Evolutionary conservation across 2,797 vertebrate genomes (phyloP).

Genomic region (Otolemur crassicaudatus): DNA sequence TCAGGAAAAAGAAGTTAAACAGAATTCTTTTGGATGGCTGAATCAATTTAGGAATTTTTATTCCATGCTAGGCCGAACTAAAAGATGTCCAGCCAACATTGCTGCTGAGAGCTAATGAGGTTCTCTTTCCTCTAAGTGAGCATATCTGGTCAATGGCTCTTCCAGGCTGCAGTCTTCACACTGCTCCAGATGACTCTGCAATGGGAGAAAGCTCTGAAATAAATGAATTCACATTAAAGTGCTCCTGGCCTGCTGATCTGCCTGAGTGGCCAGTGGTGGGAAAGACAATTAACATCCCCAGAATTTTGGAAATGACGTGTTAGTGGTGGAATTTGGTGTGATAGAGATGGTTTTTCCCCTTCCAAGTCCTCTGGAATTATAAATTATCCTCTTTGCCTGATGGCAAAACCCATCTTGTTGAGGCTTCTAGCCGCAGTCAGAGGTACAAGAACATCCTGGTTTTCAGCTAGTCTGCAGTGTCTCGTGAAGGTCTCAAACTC

Average conservation of each 20-base stretch:
- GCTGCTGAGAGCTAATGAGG: neutral
- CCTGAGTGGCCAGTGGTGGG: neutral
- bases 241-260: neutral
- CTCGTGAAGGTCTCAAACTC: neutral
- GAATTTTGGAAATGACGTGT: conserved; percentile 24
- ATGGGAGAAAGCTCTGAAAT: neutral
- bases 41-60: conserved; percentile 23
- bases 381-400: neutral
- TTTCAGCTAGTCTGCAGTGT: neutral
- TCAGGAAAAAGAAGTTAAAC: neutral
- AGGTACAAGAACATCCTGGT: neutral
- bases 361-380: neutral
- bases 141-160: neutral
- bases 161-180: neutral
- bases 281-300: neutral
- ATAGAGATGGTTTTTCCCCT: neutral
- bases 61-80: neutral
- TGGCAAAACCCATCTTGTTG: conserved; percentile 19
- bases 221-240: neutral
- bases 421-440: neutral
- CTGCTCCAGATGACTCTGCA: neutral
- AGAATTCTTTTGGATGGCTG: neutral
- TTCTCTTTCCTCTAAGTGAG: neutral
- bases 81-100: neutral
- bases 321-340: neutral